Evolutionary conservation across 2,797 vertebrate species (phyloP), one percentile per base, ranked within the genome.

Genomic region (Tolypeutes matacus): DNA sequence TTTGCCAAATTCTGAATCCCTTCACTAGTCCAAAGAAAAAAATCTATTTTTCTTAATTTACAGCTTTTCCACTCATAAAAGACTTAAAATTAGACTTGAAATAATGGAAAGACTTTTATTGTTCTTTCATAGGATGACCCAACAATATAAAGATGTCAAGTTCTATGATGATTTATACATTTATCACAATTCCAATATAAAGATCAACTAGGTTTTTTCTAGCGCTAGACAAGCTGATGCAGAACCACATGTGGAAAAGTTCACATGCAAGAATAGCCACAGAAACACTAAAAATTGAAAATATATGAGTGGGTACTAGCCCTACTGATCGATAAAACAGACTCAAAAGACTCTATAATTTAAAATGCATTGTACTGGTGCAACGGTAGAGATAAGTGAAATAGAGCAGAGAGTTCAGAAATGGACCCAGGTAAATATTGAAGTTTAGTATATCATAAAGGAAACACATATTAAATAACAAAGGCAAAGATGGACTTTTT

Each of bases 31-130:
- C 18, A 49, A 90, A 86, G 34, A 42, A 64, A 39, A 39, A 70
- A 46, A 39, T 20, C 27, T 58, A 65, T 60, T 69, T 81, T 31
- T 84, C 49, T 65, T 49, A 88, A 65, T 81, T 88, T 39, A 72
- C 46, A 13, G 10, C 20, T 88, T 91, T 80, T 51, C 58, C 27
- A 69, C 18, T 91, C 49, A 80, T 36, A 73, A 85, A 94, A 94
- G 20, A 53, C 39, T 77, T 8, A 75, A 51, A 88, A 78, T 34
- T 20, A 21, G 39, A 42, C n/a, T 36, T 80, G 18, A 77, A 83
- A 29, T 72, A 83, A 93, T 36, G 39, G 14, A 80, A 78, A 93
- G 56, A 21, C 39, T 84, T 93, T 69, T n/a, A 42, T 69, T 84
- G 2, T 75, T 91, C 39, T 60, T 80, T 91, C 51, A 65, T n/a